Percentiles rank a stretch among this genome's conserved stretches.
Evolutionary conservation across 2,888 invertebrate genomes (phyloP).

Genomic region (Amblyjoppa proteus): DNA sequence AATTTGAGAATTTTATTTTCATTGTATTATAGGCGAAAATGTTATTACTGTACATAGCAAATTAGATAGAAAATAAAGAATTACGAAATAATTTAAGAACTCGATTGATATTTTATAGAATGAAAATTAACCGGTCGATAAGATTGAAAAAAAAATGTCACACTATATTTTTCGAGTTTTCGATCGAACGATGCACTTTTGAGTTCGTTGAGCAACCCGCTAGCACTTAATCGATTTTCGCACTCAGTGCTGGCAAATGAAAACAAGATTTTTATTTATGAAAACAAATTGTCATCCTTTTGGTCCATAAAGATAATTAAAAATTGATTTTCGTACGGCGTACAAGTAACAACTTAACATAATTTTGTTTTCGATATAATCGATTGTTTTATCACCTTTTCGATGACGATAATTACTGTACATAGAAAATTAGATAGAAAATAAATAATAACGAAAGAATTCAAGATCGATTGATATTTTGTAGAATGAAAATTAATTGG

Average conservation of each 20-base stretch:
- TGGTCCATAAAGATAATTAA: background rate
- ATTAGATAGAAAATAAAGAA: background rate
- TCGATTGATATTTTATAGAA: background rate
- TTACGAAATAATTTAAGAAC: background rate
- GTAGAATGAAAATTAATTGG: background rate
- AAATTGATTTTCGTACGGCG: background rate
- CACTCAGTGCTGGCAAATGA: background rate
- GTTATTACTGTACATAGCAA: constrained; percentile 22
- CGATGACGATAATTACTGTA: background rate
- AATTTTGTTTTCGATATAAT: background rate
- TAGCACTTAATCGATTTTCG: background rate
- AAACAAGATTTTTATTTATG: background rate
- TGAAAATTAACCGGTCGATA: background rate
- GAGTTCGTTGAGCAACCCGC: background rate
- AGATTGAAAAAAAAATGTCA: background rate
- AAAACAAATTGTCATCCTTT: background rate
- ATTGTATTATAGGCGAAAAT: background rate
- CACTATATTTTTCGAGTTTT: background rate
- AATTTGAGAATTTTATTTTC: constrained; percentile 4
- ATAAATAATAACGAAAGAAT: background rate
- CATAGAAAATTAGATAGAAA: background rate
- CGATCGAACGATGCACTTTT: background rate
- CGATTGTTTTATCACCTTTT: too few species aligned
- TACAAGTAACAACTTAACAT: background rate
- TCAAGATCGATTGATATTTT: background rate